Percentiles rank a stretch among this genome's conserved stretches.
Conservation (phyloP, 2,888 invertebrate genomes). For the Formica aserva region DNA sequence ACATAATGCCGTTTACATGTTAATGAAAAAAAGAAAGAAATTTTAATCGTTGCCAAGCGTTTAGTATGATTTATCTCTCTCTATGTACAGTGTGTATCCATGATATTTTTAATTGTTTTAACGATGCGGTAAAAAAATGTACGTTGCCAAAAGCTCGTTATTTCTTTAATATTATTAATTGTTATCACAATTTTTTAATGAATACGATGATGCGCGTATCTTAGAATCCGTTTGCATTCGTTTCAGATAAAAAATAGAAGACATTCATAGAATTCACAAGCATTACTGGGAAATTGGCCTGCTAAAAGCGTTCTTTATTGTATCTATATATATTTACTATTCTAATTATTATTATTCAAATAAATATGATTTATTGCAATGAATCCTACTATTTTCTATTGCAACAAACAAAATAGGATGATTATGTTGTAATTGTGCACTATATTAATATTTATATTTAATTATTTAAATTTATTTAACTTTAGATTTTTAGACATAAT, state of each 20-base stretch:
- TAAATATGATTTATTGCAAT: conserved; percentile 82
- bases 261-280: conserved; percentile 68
- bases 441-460: neutral
- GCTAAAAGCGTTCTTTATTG: conserved; percentile 83
- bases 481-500: neutral
- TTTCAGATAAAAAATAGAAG: conserved; percentile 49
- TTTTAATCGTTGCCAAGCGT: conserved; percentile 77
- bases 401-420: neutral
- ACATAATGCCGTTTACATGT: conserved; percentile 63
- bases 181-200: conserved; percentile 62
- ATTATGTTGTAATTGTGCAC: neutral
- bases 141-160: conserved; percentile 15
- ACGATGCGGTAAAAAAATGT: conserved; percentile 66
- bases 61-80: conserved; percentile 71
- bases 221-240: conserved; percentile 54
- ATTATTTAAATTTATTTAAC: conserved; percentile 6
- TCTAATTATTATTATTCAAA: conserved; percentile 82
- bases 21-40: conserved; percentile 60
- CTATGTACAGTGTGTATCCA: conserved; percentile 68
- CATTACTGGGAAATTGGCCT: conserved; percentile 77
- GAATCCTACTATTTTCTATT: conserved; percentile 2
- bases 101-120: conserved; percentile 76
- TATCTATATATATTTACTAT: conserved; percentile 81
- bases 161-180: conserved; percentile 62
- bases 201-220: conserved; percentile 50